Evolutionary conservation across 2,113 vertebrate species (phyloP).

Genomic region (Elgaria multicarinata): DNA sequence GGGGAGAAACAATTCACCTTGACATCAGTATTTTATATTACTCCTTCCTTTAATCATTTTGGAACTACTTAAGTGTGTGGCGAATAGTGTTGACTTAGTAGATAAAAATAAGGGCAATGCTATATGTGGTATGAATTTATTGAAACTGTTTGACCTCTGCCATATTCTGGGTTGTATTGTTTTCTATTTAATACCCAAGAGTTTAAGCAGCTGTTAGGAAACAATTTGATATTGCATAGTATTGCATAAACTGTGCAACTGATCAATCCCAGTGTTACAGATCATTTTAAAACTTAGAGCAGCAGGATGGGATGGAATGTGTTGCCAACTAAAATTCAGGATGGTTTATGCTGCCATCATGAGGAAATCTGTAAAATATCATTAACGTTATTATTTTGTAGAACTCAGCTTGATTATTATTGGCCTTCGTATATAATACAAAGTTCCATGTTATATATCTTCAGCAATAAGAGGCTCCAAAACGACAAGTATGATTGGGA

Average conservation of each 20-base stretch:
- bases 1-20: not conserved
- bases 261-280: not conserved
- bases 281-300: not conserved
- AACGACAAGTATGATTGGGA: not conserved
- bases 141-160: not conserved
- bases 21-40: not conserved
- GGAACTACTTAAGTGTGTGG: not conserved
- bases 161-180: not conserved
- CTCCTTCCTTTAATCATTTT: slow-evolving; percentile 20
- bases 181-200: not conserved
- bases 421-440: not conserved
- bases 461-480: not conserved
- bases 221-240: not conserved
- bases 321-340: not conserved
- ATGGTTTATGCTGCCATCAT: slow-evolving; percentile 72
- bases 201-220: not conserved
- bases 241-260: not conserved
- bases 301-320: not conserved
- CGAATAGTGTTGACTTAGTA: not conserved
- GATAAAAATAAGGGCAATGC: not conserved
- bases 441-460: slow-evolving; percentile 3
- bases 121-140: not conserved
- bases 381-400: not conserved
- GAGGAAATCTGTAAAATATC: slow-evolving; percentile 57
- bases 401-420: not conserved